Evolutionary conservation across 2,113 vertebrate species (phyloP).

Genomic region (Furnarius figulus): DNA sequence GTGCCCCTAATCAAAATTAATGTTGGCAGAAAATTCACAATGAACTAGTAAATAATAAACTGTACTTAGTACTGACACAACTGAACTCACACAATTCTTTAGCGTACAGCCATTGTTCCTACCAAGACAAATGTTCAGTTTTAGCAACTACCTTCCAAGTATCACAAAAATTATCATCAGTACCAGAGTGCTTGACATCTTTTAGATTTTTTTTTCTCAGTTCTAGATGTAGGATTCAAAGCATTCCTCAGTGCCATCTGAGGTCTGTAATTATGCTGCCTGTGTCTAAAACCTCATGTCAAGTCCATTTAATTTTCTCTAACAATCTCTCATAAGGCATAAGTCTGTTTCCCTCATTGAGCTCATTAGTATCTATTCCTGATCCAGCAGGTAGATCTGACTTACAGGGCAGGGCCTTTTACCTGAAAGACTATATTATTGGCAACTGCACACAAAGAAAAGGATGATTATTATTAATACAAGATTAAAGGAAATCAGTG

Average conservation of each 20-base stretch:
- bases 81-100: neutral
- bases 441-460: neutral
- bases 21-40: neutral
- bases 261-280: neutral
- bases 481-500: constrained; percentile 18
- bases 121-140: neutral
- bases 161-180: neutral
- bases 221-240: neutral
- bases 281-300: neutral
- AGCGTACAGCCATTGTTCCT: neutral
- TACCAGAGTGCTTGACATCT: neutral
- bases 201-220: neutral
- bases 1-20: neutral
- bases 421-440: neutral
- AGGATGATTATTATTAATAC: constrained; percentile 17
- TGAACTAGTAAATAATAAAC: neutral
- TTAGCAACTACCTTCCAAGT: neutral
- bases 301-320: constrained; percentile 8
- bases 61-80: neutral
- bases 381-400: neutral
- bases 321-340: neutral
- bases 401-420: neutral
- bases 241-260: neutral
- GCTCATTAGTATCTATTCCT: constrained; percentile 7
- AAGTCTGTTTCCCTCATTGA: neutral